A percentile compares a stretch with the other conserved stretches of the same genome.
phyloP scores from a whole-genome alignment of 2,797 vertebrate species.

The Acanthurus tractus region DNA sequence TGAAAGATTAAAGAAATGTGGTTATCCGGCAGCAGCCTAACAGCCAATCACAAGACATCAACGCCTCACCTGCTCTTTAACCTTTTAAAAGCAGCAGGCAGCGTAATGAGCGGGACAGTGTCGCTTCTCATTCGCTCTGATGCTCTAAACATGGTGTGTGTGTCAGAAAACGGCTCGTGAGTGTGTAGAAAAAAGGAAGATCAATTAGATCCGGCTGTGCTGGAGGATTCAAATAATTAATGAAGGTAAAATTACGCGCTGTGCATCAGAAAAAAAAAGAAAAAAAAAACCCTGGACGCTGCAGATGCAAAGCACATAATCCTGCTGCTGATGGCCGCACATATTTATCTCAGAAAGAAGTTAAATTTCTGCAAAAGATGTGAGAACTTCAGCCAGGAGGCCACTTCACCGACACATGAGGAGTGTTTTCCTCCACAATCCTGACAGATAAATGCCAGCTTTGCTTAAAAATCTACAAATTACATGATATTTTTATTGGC shows the following conservation, averaged over 20 bases:
- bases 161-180: constrained; percentile 15
- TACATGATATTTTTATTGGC: too few relatives aligned
- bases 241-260: not conserved
- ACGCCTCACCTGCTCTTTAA: constrained; percentile 12
- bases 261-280: not conserved
- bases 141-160: constrained; percentile 9
- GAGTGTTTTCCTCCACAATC: too few relatives aligned
- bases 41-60: not conserved
- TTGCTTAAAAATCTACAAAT: too few relatives aligned
- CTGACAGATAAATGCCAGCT: too few relatives aligned
- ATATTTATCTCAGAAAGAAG: too few relatives aligned
- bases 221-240: constrained; percentile 29
- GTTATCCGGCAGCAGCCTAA: not conserved
- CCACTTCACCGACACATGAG: too few relatives aligned
- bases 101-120: constrained; percentile 37
- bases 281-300: not conserved
- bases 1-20: not conserved
- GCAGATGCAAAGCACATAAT: not conserved
- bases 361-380: too few relatives aligned
- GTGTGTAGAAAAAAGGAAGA: constrained; percentile 6
- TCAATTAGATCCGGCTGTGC: constrained; percentile 17
- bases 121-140: constrained; percentile 18
- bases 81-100: constrained; percentile 13
- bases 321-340: not conserved
- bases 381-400: too few relatives aligned